Evolutionary conservation across 2,113 vertebrate species (phyloP).

Genomic region (Cranoglanis bouderius): DNA sequence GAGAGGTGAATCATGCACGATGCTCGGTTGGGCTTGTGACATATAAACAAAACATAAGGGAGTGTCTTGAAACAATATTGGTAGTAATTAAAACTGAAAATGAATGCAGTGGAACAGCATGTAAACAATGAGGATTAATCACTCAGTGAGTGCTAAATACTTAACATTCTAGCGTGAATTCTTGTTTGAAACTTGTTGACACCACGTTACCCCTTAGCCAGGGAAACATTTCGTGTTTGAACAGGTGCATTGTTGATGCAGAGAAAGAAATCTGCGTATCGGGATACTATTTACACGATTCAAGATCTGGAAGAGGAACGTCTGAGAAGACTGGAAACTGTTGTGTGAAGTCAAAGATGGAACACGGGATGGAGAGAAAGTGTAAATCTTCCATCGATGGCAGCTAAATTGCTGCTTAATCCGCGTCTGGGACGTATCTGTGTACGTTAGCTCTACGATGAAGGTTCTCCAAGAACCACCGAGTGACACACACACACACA

Average conservation of each 20-base stretch:
- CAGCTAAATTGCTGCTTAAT: not conserved
- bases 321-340: not conserved
- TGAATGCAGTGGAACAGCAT: not conserved
- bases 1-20: constrained; percentile 12
- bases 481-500: not conserved
- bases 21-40: constrained; percentile 2
- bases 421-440: not conserved
- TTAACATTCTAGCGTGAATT: not conserved
- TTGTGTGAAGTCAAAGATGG: not conserved
- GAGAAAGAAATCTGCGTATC: not conserved
- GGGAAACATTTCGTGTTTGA: not conserved
- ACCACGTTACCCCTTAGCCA: not conserved
- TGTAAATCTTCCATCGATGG: constrained; percentile 19
- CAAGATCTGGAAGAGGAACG: no score
- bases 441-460: not conserved
- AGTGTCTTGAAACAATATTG: constrained; percentile 25
- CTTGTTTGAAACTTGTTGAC: no score
- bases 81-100: constrained; percentile 18
- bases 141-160: not conserved
- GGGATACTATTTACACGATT: not conserved
- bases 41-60: constrained; percentile 14
- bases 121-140: constrained; percentile 13
- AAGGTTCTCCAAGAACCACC: not conserved
- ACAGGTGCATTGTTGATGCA: not conserved
- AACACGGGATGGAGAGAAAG: not conserved